phyloP scores from a whole-genome alignment of 2,888 invertebrate species.

The Cephus runcator region DNA sequence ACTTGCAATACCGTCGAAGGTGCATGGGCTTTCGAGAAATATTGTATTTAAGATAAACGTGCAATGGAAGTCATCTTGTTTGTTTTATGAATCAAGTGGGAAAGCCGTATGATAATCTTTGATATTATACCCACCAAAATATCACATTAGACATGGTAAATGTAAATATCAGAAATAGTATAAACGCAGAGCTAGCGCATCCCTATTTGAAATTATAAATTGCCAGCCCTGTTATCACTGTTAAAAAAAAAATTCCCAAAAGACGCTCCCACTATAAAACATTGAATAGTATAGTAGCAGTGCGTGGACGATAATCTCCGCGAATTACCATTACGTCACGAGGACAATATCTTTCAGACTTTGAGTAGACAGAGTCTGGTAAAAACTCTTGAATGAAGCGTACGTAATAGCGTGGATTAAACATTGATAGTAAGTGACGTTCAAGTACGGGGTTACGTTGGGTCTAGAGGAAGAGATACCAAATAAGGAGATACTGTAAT shows the following conservation, averaged over 20 bases:
- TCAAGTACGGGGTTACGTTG: background rate
- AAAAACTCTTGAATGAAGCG: conserved; percentile 50
- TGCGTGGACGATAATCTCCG: background rate
- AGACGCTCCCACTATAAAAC: background rate
- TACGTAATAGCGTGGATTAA: background rate
- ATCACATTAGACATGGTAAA: background rate
- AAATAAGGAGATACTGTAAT: conserved; percentile 49
- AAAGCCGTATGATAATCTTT: conserved; percentile 26
- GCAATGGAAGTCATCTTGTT: conserved; percentile 32
- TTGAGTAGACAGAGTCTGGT: background rate
- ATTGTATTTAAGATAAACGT: conserved; percentile 19
- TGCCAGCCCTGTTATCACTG: no score
- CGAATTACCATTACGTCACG: conserved; percentile 42
- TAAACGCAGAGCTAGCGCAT: background rate
- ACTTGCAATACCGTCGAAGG: background rate
- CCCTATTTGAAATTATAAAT: no score
- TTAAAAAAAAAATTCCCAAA: no score
- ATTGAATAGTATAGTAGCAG: background rate
- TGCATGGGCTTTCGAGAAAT: conserved; percentile 11
- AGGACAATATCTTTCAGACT: conserved; percentile 36
- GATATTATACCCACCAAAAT: background rate
- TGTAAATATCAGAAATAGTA: background rate
- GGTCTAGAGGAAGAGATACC: conserved; percentile 26
- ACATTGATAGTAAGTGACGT: background rate
- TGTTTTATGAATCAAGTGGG: conserved; percentile 49